Evolutionary conservation across 2,113 vertebrate species (phyloP), one percentile per base, ranked within the genome.

Genomic region (Nematolebias whitei): DNA sequence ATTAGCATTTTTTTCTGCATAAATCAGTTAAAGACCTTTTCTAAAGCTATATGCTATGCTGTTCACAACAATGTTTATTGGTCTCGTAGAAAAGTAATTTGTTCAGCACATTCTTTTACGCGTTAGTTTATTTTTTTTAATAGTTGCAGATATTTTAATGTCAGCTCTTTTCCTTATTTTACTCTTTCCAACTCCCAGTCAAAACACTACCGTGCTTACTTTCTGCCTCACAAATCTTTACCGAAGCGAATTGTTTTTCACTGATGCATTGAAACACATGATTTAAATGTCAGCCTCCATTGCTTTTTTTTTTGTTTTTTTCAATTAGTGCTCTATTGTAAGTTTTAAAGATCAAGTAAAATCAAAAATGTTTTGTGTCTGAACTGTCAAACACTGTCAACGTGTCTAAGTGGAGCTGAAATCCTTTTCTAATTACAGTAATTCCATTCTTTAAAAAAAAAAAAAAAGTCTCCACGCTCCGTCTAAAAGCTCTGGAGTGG

Each of bases 351-450:
- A 56, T 41, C 14, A 52, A 65, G 20, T 7, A 26, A 55, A 59
- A 55, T 52, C 38, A n/a, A 13, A 60, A 49, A 62, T 41, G 39
- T 56, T 23, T 47, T 40, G 18, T 5, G 5, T 60, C 14, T 72
- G 26, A 73, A 29, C 4, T 55, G 53, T 24, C 39, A 61, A 63
- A 70, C 50, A 57, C 55, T 18, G 18, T 68, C 23, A 47, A 72
- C 56, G 44, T 68, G 49, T 67, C 48, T 51, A 57, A 65, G 55
- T 66, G 15, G 14, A 78, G 47, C 51, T 43, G 23, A 60, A 59
- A 66, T 66, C 29, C n/a, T 58, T 61, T 47, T 61, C 44, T 69
- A 68, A 78, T 82, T 80, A 68, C 61, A 70, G 71, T 24, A 16
- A 71, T 48, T 82, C 50, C 18, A 23, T 12, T 12, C 44, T 12